phyloP scores from a whole-genome alignment of 2,888 invertebrate species.

The Automeris io region DNA sequence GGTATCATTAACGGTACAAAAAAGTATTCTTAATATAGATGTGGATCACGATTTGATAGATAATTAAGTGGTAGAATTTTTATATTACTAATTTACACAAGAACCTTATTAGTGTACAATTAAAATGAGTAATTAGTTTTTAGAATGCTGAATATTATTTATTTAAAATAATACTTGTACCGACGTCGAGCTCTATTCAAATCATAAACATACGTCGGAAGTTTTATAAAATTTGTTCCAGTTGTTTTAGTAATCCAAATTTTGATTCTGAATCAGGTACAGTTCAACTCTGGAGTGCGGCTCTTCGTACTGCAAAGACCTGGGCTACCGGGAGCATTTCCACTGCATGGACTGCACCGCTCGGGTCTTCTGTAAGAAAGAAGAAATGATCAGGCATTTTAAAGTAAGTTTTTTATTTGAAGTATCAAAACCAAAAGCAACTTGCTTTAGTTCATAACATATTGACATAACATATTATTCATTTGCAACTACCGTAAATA shows the following conservation, averaged over 20 bases:
- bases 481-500: no score
- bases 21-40: background rate
- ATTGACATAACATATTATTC: no score
- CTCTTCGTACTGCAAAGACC: constrained; percentile 89
- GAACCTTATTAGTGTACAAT: background rate
- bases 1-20: no score
- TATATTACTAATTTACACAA: background rate
- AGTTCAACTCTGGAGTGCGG: constrained; percentile 90
- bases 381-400: constrained; percentile 98
- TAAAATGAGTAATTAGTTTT: background rate
- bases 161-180: background rate
- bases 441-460: no score
- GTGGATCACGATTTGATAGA: background rate
- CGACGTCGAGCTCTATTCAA: no score
- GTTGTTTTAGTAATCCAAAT: background rate
- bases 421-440: no score
- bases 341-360: constrained; percentile 87
- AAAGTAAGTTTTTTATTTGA: constrained; percentile 67
- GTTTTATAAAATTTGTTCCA: background rate
- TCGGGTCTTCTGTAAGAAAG: constrained; percentile 97
- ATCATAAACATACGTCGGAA: background rate
- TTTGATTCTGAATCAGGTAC: constrained; percentile 63
- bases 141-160: background rate
- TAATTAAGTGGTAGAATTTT: background rate
- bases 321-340: constrained; percentile 95